Base-by-base conservation (phyloP, 1,140 invertebrate species). In the Hyphantria cunea region DNA sequence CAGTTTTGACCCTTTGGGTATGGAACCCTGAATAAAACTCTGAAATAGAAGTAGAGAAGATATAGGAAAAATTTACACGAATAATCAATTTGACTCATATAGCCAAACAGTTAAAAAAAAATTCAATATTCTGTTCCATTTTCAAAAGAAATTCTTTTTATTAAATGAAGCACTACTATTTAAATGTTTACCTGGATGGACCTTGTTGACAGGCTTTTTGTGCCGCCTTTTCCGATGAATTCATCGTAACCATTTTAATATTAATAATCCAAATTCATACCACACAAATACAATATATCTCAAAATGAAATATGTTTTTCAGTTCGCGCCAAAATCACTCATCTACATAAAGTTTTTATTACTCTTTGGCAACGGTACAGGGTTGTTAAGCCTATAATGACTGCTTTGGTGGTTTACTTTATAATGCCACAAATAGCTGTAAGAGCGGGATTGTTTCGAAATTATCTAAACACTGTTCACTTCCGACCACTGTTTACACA, bases 241-340 rank as follows among this genome's bases (percentile, higher is more conserved):
- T 91, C 89, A 92, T 91, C 70, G 89, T 92, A 79, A 92, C 90
- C 90, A 92, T 92, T 86, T 80, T 90, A 84, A 79, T 76, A 65
- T 48, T n/a, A 64, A 61, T 62, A 71, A 66, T 62, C 52, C 51
- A 65, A 47, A 51, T 53, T 33, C 49, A 42, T 55, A 34, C 50
- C 62, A 63, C 62, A 64, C 14, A 48, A 42, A 47, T 14, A 5
- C 1, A 25, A 25, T 25, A 17, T 47, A 25, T 47, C 14, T 17
- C 17, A 34, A 11, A 17, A 47, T 8, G 10, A 47, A 47, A 56
- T 47, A 34, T 31, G 1, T 25, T 55, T 55, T 45, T 45, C 25
- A 37, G 12, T 58, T 58, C 31, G 44, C 54, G 44, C 54, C 45
- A 58, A 58, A 58, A 48, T 25, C 0, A 14, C 31, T 32, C 10